Evolutionary conservation across 1,140 invertebrate species (phyloP).

Genomic region (Drosophila kepulauana): DNA sequence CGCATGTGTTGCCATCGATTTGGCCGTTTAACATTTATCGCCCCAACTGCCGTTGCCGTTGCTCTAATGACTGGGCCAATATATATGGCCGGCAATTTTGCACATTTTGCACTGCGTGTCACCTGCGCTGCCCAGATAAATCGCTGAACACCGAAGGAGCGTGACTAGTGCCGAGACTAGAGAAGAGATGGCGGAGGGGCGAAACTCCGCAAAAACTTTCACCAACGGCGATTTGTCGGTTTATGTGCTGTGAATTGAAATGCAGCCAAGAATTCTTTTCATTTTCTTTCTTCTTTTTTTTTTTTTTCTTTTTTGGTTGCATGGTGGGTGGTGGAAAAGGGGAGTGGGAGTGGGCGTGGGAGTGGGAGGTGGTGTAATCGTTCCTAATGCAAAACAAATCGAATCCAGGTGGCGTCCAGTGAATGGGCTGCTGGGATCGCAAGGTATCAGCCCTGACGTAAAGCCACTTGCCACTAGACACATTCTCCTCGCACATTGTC

Average conservation of each 20-base stretch:
- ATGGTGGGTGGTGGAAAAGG: neutral
- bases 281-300: neutral
- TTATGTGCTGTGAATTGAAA: slow-evolving; percentile 82
- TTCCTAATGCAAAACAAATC: slow-evolving; percentile 54
- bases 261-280: slow-evolving; percentile 68
- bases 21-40: slow-evolving; percentile 81
- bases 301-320: no score
- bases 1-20: slow-evolving; percentile 81
- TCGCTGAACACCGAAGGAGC: slow-evolving; percentile 37
- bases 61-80: slow-evolving; percentile 60
- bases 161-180: neutral
- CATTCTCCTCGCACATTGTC: slow-evolving; percentile 40
- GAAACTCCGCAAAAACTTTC: slow-evolving; percentile 56
- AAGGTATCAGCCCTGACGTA: slow-evolving; percentile 19
- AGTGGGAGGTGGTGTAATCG: no score
- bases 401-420: slow-evolving; percentile 43
- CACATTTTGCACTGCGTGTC: slow-evolving; percentile 77
- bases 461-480: slow-evolving; percentile 29
- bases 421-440: slow-evolving; percentile 7
- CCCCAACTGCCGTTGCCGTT: slow-evolving; percentile 32
- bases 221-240: slow-evolving; percentile 77
- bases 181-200: neutral
- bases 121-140: slow-evolving; percentile 79
- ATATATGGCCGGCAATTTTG: slow-evolving; percentile 79
- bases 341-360: no score